These are phyloP conservation scores for Brachionus rotundiformis DNA, from an alignment of 1,140 invertebrate genomes.

Conservation along the genomic window DNA sequence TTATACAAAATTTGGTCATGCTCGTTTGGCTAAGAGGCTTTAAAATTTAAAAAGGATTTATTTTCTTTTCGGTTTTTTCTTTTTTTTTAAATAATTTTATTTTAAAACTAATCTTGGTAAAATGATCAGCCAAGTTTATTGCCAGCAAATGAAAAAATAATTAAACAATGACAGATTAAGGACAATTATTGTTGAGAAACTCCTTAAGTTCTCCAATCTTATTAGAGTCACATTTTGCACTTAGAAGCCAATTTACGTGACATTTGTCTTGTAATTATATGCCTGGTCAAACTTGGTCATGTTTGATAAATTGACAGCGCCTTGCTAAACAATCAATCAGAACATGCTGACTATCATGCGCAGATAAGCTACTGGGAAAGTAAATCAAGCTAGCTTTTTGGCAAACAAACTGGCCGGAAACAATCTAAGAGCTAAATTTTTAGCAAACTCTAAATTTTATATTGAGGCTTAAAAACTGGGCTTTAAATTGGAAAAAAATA, in stretches of 20 bases:
- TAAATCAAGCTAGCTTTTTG: not conserved
- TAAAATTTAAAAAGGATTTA: not conserved
- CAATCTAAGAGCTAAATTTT: not conserved
- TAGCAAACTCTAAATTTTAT: not conserved
- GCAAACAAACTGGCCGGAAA: not conserved
- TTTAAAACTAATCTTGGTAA: not conserved
- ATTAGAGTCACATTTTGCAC: conserved; percentile 8
- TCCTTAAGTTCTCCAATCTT: not conserved
- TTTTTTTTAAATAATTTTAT: not conserved
- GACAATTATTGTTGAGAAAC: not conserved
- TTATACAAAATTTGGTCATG: not conserved
- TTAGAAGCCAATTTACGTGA: not conserved
- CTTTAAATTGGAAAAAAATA: not conserved
- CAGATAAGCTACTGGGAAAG: not conserved
- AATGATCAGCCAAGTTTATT: not conserved
- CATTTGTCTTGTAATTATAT: not conserved
- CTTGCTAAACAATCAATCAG: not conserved
- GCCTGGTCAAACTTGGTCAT: not conserved
- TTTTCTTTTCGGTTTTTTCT: not conserved
- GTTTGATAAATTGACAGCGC: conserved; percentile 18
- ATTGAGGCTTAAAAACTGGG: not conserved
- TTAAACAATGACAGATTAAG: not conserved
- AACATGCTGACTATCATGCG: not conserved
- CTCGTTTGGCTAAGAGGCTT: not conserved
- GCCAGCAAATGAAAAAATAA: not conserved